Conservation (phyloP, 2,888 invertebrate genomes). For the Ophion ellenae region DNA sequence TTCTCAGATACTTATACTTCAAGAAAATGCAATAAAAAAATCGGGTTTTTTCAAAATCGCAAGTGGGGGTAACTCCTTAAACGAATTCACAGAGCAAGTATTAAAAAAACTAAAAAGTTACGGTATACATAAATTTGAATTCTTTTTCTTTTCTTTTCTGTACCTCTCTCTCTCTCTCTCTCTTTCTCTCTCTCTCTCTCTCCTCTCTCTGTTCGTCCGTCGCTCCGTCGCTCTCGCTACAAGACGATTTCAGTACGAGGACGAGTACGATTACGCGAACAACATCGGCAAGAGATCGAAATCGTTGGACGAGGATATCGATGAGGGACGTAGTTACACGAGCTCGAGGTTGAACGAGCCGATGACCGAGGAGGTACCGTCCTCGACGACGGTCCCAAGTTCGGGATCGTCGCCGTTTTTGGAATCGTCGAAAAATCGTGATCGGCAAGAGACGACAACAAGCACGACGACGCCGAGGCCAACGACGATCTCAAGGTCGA, state of each 20-base stretch:
- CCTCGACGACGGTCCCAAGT: background rate
- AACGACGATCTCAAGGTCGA: background rate
- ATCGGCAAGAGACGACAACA: background rate
- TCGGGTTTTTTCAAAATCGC: too few relatives aligned
- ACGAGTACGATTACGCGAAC: conserved; percentile 74
- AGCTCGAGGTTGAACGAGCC: conserved; percentile 68
- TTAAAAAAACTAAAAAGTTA: background rate
- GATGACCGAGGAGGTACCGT: conserved; percentile 56
- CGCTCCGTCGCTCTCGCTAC: conserved; percentile 32
- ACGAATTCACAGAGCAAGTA: background rate
- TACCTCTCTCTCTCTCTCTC: background rate
- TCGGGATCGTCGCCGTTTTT: background rate
- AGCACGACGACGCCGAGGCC: background rate
- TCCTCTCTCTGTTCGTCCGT: background rate
- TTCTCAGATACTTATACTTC: too few relatives aligned
- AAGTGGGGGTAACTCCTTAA: too few relatives aligned
- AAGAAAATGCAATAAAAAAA: too few relatives aligned
- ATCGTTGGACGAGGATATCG: conserved; percentile 50
- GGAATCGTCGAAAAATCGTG: background rate
- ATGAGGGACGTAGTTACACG: conserved; percentile 69
- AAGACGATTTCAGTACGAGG: conserved; percentile 72
- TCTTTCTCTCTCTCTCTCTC: background rate
- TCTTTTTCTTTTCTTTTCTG: conserved; percentile 13
- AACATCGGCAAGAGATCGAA: conserved; percentile 29
- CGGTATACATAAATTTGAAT: background rate